Base-by-base conservation (phyloP, 2,888 invertebrate species). In the Linyphia triangularis region DNA sequence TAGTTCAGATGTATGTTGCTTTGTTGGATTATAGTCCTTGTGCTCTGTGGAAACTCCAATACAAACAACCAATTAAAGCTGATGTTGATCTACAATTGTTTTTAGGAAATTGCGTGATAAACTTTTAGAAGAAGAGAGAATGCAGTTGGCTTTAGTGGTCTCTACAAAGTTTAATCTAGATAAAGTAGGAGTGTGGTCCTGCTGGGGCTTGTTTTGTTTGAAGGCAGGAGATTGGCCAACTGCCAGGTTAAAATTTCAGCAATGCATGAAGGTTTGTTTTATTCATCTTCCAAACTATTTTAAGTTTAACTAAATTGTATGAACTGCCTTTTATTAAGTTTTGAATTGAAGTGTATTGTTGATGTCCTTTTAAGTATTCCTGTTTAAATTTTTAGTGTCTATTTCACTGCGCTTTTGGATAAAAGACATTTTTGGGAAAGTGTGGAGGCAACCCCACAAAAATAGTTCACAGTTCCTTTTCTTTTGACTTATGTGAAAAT, bases 131-230 rank as follows among this genome's bases (percentile, higher is more conserved):
- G 95, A 95, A 0, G 97, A 98, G 92, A 95, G 97, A 92, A 97
- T 97, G 96, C 94, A 95, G 85, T 92, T 97, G 61, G 98, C 94
- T 4, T 91, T 94, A 91, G 93, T 94, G 90, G 95, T 98, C 63
- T 97, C 97, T 1, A 96, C 97, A 0, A 98, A 98, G 93, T 96
- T 95, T 88, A 97, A 97, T 0, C 93, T 97, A 22, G 95, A 97
- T 22, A 79, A 81, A 10, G 94, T 95, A 61, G 94, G 96, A 59
- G 96, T 98, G 0, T 95, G 97, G 94, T 96, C 96, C 0, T 96
- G 96, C 0, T 97, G 97, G 96, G 98, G 97, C 0, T 95, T 97
- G 92, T 95, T 96, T 16, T 96, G 95, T 90, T 93, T 97, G 3
- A 95, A 95, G 91, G 96, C 96, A 0, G 97, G 97, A 0, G 95